These are phyloP conservation scores for Plusia festucae DNA, from an alignment of 2,888 invertebrate species.

Conservation along the genomic window DNA sequence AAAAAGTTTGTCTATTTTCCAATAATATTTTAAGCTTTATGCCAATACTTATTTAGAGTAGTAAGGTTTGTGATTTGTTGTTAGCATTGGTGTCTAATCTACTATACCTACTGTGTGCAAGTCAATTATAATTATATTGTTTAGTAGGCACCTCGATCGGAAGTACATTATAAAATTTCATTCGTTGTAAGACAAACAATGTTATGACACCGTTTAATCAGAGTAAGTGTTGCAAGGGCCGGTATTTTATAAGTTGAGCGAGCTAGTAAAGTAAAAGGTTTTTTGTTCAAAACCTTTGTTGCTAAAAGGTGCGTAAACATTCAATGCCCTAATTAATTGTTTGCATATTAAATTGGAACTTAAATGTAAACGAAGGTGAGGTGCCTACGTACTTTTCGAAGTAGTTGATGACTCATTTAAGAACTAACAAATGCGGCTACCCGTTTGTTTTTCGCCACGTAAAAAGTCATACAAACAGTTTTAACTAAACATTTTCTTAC, in stretches of 20 bases:
- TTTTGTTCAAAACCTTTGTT: not conserved
- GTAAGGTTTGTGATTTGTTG: too few relatives aligned
- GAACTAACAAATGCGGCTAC: not conserved
- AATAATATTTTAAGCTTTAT: too few relatives aligned
- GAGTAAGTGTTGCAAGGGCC: not conserved
- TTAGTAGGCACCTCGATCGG: not conserved
- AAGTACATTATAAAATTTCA: not conserved
- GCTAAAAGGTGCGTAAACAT: conserved; percentile 4
- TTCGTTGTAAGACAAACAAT: not conserved
- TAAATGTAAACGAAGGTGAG: not conserved
- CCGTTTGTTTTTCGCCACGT: not conserved
- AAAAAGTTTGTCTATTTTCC: too few relatives aligned
- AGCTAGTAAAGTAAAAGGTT: not conserved
- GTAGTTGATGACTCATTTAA: not conserved
- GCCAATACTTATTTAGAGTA: too few relatives aligned
- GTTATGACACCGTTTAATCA: not conserved
- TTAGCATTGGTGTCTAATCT: too few relatives aligned
- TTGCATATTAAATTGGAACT: not conserved
- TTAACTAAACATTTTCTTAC: too few relatives aligned
- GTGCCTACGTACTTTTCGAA: not conserved
- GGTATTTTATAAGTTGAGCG: not conserved
- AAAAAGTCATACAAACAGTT: too few relatives aligned
- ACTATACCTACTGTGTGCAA: too few relatives aligned
- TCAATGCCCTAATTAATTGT: not conserved
- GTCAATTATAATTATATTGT: too few relatives aligned